Percentiles rank a stretch among this genome's conserved stretches.
These are phyloP conservation scores for Zootoca vivipara DNA, from an alignment of 2,113 vertebrate species.

Conservation along the genomic window DNA sequence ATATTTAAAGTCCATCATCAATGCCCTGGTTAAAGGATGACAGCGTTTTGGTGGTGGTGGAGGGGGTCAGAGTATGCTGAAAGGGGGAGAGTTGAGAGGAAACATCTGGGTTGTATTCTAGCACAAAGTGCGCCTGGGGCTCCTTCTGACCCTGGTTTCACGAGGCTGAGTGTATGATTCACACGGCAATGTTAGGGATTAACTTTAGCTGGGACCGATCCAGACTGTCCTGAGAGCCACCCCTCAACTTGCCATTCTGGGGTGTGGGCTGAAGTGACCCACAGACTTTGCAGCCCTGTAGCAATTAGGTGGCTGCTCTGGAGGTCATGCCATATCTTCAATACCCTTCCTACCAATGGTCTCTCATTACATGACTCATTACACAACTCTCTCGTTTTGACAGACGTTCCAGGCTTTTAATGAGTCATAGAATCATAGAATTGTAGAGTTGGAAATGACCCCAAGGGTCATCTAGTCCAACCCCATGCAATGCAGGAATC, in stretches of 20 bases:
- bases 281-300: neutral
- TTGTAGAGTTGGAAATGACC: no score
- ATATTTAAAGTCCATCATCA: neutral
- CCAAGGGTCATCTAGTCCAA: no score
- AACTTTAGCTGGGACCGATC: neutral
- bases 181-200: neutral
- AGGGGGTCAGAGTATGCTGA: no score
- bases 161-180: neutral
- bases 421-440: no score
- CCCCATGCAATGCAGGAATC: no score
- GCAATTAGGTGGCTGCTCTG: no score
- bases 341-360: no score
- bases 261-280: neutral
- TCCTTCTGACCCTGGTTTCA: no score
- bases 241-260: neutral
- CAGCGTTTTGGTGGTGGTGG: neutral
- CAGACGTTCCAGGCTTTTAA: no score
- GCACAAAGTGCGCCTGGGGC: neutral
- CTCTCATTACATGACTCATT: no score
- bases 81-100: neutral
- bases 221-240: neutral
- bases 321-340: no score
- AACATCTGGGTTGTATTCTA: neutral
- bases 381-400: no score
- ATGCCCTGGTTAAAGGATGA: slow-evolving; percentile 18